Conservation (phyloP, 30 jellyfish, hydroid and myxozoan species). For the Aurelia aurita region DNA sequence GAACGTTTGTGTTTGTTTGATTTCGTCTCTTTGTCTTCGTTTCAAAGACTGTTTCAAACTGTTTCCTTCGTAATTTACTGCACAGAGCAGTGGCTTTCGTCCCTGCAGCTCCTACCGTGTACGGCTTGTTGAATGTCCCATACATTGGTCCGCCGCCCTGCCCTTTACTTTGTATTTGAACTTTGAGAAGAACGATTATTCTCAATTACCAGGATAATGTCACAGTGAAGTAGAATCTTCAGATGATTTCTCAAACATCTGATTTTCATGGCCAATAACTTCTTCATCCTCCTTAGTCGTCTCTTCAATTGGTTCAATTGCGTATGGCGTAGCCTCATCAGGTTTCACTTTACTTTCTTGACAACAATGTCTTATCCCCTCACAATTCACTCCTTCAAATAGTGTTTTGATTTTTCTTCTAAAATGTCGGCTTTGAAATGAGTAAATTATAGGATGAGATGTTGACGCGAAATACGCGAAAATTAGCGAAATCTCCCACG, state of each 20-base stretch:
- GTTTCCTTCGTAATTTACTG: no score
- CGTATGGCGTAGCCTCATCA: neutral
- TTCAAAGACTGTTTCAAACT: no score
- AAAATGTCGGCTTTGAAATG: constrained; percentile 53
- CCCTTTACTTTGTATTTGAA: no score
- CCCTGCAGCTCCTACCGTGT: no score
- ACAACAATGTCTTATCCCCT: neutral
- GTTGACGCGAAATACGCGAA: constrained; percentile 65
- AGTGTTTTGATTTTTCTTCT: constrained; percentile 18
- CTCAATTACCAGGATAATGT: no score
- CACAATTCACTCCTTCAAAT: neutral
- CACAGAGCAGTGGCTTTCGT: no score
- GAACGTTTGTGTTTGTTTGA: no score
- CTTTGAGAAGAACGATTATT: no score
- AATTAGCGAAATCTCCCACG: constrained; percentile 22
- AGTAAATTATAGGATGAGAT: constrained; percentile 60
- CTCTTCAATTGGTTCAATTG: neutral
- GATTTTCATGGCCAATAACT: neutral
- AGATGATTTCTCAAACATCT: neutral
- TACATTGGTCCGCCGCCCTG: neutral
- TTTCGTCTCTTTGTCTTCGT: no score
- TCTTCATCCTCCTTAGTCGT: neutral
- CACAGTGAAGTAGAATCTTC: neutral
- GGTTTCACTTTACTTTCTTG: constrained; percentile 28
- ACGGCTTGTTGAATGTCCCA: neutral